Conservation (phyloP, 2,113 vertebrate genomes). For the Stegastes partitus region DNA sequence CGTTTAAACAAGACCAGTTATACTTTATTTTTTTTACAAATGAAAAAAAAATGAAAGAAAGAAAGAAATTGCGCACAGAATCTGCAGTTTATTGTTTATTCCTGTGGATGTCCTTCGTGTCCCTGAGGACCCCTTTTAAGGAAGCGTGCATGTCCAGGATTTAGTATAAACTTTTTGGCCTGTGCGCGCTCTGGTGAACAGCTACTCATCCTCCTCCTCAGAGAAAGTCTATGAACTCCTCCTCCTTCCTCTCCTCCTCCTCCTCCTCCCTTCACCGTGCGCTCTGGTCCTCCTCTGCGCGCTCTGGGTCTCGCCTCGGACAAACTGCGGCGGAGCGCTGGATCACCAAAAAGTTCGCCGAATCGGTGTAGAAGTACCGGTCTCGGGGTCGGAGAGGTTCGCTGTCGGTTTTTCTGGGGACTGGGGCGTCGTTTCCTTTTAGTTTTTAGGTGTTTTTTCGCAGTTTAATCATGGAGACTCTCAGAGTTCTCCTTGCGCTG, state of each 20-base stretch:
- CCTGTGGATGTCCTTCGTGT: not conserved
- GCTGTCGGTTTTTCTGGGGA: not conserved
- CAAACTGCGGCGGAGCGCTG: slow-evolving; percentile 57
- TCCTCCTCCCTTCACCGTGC: slow-evolving; percentile 36
- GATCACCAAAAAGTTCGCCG: slow-evolving; percentile 55
- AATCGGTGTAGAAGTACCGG: slow-evolving; percentile 36
- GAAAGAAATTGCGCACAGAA: no score
- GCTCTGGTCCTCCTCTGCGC: slow-evolving; percentile 72
- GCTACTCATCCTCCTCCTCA: not conserved
- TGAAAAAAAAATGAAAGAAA: not conserved
- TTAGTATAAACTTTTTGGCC: slow-evolving; percentile 37
- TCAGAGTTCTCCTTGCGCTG: slow-evolving; percentile 71
- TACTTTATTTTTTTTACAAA: not conserved
- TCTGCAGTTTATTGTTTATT: slow-evolving; percentile 6
- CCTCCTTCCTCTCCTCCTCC: slow-evolving; percentile 6
- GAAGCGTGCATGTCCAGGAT: slow-evolving; percentile 43
- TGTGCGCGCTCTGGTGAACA: slow-evolving; percentile 39
- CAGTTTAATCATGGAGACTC: slow-evolving; percentile 70
- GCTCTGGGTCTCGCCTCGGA: slow-evolving; percentile 65
- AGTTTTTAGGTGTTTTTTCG: slow-evolving; percentile 13
- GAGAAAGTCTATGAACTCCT: slow-evolving; percentile 41
- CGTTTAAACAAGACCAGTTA: not conserved
- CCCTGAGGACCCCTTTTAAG: slow-evolving; percentile 59
- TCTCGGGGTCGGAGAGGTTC: slow-evolving; percentile 30
- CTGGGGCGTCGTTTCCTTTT: not conserved